Conservation (phyloP, 2,888 invertebrate genomes). For the Phasia obesa region DNA sequence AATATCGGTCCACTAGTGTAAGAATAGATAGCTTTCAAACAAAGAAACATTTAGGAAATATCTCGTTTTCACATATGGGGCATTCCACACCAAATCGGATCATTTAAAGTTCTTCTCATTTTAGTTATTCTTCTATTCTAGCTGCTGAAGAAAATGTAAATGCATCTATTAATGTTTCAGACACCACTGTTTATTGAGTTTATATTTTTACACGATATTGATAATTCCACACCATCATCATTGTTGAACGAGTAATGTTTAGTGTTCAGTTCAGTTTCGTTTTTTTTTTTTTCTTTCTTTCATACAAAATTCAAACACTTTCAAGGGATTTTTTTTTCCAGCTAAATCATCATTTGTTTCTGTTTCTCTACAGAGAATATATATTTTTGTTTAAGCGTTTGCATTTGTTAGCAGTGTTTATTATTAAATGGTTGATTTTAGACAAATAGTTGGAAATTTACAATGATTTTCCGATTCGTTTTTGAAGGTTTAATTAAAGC, state of each 20-base stretch:
- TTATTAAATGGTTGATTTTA: slow-evolving; percentile 51
- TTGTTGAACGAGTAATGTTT: background rate
- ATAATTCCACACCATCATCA: background rate
- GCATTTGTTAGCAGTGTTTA: slow-evolving; percentile 2
- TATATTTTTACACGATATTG: slow-evolving; percentile 5
- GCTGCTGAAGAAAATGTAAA: background rate
- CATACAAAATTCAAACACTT: slow-evolving; percentile 21
- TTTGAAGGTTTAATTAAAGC: slow-evolving; percentile 66
- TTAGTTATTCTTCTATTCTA: no score
- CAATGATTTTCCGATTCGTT: slow-evolving; percentile 47
- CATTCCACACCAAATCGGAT: no score
- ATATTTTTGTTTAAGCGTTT: slow-evolving; percentile 3
- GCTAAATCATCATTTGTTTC: slow-evolving; percentile 57
- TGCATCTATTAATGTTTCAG: background rate
- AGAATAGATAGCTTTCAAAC: no score
- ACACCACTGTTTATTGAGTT: background rate
- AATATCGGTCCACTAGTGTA: no score
- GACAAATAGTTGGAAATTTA: slow-evolving; percentile 46
- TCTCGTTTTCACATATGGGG: no score
- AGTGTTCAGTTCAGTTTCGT: background rate
- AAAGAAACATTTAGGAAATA: no score
- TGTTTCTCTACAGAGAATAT: background rate
- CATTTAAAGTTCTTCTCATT: no score
- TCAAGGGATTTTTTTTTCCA: slow-evolving; percentile 43
- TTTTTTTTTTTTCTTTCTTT: no score